Evolutionary conservation across 1,140 invertebrate species (phyloP), one percentile per base, ranked within the genome.

Genomic region (Mercenaria mercenaria): DNA sequence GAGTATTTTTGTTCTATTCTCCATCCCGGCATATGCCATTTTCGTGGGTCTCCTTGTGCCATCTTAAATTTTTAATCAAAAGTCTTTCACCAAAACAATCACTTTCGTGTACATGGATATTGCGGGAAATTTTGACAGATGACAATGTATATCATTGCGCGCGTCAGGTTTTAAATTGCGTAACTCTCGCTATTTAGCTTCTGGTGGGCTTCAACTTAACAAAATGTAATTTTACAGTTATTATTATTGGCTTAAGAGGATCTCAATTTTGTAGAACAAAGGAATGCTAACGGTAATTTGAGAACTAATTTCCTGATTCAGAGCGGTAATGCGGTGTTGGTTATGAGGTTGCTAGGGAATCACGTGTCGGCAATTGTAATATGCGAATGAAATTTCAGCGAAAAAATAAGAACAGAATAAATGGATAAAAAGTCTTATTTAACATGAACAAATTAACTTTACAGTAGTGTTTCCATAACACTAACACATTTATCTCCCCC

Each of bases 21-120:
- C 95, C 95, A 95, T 39, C 95, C 94, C 67, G 95, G 95, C 90
- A 94, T 90, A 26, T 92, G 84, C 94, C 94, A 94, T 85, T 94
- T 95, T 32, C 43, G 77, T 26, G 91, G 91, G 87, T 95, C 93
- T 11, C 92, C 93, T 50, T 92, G 90, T 37, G 92, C 93, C 90
- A 93, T 93, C 64, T 80, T 88, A 82, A 26, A n/a, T 52, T 43
- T 47, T 20, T 32, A 59, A 39, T 43, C 18, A 61, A 52, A 41
- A 52, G 67, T 39, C 50, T n/a, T 13, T 41, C 41, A 74, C 74
- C 37, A 61, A 74, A 29, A 50, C 39, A 47, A 77, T 56, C 32
- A 79, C 34, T 34, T 72, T 64, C 29, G 74, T 39, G 34, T 50
- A 89, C 88, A 77, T 61, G 52, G 80, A 61, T 83, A 83, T 76